Base-by-base conservation (phyloP, 2,113 vertebrate species). In the Lamprologus speciosus region DNA sequence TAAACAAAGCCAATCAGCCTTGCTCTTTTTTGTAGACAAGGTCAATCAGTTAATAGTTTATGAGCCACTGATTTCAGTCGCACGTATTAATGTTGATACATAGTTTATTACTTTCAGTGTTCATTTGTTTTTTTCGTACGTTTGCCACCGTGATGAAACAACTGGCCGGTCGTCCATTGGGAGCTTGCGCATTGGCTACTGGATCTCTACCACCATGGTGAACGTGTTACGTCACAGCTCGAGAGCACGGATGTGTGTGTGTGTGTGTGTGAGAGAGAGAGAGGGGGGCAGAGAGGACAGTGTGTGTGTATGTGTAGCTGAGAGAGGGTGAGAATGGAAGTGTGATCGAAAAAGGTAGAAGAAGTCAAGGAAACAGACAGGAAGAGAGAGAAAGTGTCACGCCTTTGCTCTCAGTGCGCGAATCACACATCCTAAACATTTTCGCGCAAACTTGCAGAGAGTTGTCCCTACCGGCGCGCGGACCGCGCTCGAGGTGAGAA, bases 211-310 rank as follows among this genome's bases (percentile, higher is more conserved):
- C 90, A 93, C 94, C 91, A 94, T 92, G 88, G 90, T 13, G 89
- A 81, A 70, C 70, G 84, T 83, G 83, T 91, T 79, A 96, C 95
- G 95, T 96, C 95, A 96, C 92, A 81, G 37, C 65, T 28, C 51
- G 85, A 89, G 84, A 85, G 91, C 93, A 37, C 91, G 91, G 89
- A 85, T 92, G 87, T 94, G 91, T 92, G 84, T 88, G 5, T 60
- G 85, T 37, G 73, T 14, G 31, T 17, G 83, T 0, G 54, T 0
- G 23, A 1, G 23, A 5, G 53, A 23, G 51, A 23, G 85, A 19
- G 81, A 1, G 70, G 21, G 83, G 6, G 60, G 3, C 8, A 37
- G 42, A 13, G 55, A 79, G 55, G 80, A 19, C 85, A 5, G 87
- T 42, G 19, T 65, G 51, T 51, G 23, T 75, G 37, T 55, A 79